These are phyloP conservation scores for Campoletis sonorensis DNA, from an alignment of 1,140 invertebrate species.

Conservation along the genomic window DNA sequence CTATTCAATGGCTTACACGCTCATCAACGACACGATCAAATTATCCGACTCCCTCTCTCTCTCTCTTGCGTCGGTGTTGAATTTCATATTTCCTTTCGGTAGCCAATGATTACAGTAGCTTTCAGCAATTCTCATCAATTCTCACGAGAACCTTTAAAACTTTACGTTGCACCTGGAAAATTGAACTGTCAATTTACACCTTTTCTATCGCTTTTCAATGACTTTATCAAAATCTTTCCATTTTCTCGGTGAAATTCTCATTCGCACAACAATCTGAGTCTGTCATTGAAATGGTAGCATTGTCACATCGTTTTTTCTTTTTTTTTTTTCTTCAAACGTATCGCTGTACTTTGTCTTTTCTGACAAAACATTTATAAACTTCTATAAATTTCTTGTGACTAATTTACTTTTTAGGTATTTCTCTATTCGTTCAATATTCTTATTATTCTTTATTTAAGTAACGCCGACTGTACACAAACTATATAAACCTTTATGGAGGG, in stretches of 20 bases:
- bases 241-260: too few relatives aligned
- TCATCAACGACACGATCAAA: not conserved
- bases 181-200: too few relatives aligned
- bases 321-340: too few relatives aligned
- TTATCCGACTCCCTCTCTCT: not conserved
- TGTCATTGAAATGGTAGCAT: too few relatives aligned
- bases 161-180: too few relatives aligned
- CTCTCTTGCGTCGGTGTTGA: not conserved
- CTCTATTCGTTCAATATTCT: constrained; percentile 10
- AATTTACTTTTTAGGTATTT: constrained; percentile 7
- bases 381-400: not conserved
- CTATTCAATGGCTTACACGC: not conserved
- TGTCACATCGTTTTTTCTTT: too few relatives aligned
- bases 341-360: not conserved
- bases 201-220: too few relatives aligned
- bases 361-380: not conserved
- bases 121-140: not conserved
- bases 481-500: constrained; percentile 47
- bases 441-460: constrained; percentile 15
- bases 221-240: too few relatives aligned
- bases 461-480: constrained; percentile 5
- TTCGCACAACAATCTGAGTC: too few relatives aligned
- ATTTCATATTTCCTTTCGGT: not conserved
- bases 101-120: not conserved
- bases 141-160: not conserved